phyloP scores from a whole-genome alignment of 2,888 invertebrate genomes.

The Spatulosminthurus flaviceps region DNA sequence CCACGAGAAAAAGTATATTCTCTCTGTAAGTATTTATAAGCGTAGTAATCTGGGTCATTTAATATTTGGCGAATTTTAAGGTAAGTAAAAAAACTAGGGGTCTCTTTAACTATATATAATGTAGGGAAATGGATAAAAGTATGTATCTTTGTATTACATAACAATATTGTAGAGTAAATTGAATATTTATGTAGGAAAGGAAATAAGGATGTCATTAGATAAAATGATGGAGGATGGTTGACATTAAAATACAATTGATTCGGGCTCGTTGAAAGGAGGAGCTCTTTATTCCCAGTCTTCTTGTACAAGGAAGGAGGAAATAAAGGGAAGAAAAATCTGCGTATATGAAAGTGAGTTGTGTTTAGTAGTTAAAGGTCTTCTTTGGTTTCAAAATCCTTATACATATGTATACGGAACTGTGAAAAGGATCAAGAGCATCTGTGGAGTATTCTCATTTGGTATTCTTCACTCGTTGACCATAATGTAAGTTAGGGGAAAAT shows the following conservation, averaged over 20 bases:
- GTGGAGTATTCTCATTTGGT: slow-evolving; percentile 52
- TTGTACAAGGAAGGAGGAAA: background rate
- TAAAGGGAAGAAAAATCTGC: background rate
- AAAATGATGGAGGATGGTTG: background rate
- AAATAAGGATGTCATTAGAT: background rate
- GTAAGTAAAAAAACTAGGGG: too few species aligned
- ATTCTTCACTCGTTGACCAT: slow-evolving; percentile 59
- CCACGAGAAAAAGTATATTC: too few species aligned
- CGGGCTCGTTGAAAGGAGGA: background rate
- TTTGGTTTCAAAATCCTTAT: background rate
- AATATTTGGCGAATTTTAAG: too few species aligned
- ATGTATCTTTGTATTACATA: too few species aligned
- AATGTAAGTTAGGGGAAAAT: slow-evolving; percentile 53
- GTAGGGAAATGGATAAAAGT: too few species aligned
- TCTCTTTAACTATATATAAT: too few species aligned
- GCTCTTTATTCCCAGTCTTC: too few species aligned
- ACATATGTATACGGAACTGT: background rate
- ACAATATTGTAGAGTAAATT: too few species aligned
- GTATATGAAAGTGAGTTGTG: background rate
- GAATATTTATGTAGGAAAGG: too few species aligned
- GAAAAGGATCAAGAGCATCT: background rate
- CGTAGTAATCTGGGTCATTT: too few species aligned
- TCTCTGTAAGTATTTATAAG: too few species aligned
- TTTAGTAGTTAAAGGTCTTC: slow-evolving; percentile 12
- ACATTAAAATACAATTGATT: background rate